Evolutionary conservation across 53 echinoderm and acorn worm genomes (phyloP).

Genomic region (Echinometra lucunter): DNA sequence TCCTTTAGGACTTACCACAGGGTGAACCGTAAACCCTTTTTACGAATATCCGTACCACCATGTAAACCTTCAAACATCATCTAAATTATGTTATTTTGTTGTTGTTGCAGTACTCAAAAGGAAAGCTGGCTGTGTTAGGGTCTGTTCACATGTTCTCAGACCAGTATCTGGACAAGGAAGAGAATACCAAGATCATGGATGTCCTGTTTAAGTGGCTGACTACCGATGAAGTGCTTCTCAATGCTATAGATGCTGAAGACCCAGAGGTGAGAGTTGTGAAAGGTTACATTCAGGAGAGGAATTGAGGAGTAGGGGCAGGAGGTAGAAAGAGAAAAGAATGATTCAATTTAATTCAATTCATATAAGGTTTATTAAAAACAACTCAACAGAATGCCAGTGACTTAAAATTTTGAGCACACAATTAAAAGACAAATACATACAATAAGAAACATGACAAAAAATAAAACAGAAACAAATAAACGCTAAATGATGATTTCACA

Average conservation of each 20-base stretch:
- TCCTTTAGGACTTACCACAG: too few species aligned
- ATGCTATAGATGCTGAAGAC: slow-evolving; percentile 98
- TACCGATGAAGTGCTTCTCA: slow-evolving; percentile 89
- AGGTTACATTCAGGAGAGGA: neutral
- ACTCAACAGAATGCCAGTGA: too few species aligned
- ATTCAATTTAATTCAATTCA: too few species aligned
- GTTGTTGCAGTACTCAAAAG: slow-evolving; percentile 87
- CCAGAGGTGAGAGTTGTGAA: slow-evolving; percentile 81
- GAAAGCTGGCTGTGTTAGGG: slow-evolving; percentile 93
- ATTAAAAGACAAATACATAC: too few species aligned
- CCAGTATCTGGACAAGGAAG: slow-evolving; percentile 98
- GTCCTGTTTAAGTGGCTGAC: slow-evolving; percentile 97
- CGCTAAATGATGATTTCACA: too few species aligned
- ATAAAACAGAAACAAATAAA: too few species aligned
- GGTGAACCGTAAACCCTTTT: too few species aligned
- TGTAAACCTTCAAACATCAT: too few species aligned
- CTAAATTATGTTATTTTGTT: neutral
- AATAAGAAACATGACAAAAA: too few species aligned
- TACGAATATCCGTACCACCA: too few species aligned
- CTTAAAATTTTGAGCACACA: too few species aligned
- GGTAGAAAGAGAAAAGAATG: neutral
- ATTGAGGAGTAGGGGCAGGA: neutral
- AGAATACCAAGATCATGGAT: slow-evolving; percentile 96
- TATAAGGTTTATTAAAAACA: too few species aligned
- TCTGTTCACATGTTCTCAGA: slow-evolving; percentile 98